phyloP scores from a whole-genome alignment of 2,113 vertebrate genomes.

The Mustelus asterias region DNA sequence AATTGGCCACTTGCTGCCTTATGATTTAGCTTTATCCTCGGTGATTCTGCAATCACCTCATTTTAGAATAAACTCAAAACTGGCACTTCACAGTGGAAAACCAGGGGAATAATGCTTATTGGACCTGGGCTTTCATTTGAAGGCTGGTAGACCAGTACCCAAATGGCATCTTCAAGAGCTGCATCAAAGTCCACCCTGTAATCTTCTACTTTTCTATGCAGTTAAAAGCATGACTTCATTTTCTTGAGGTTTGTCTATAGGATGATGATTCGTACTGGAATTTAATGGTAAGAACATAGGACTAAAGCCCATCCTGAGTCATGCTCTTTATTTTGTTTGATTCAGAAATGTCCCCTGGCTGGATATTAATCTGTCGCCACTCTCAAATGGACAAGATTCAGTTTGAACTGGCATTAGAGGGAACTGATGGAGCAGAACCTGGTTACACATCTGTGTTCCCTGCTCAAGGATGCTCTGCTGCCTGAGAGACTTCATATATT shows the following conservation, averaged over 20 bases:
- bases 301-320: neutral
- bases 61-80: neutral
- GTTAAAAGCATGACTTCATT: neutral
- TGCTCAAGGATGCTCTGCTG: neutral
- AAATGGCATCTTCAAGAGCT: neutral
- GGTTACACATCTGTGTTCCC: neutral
- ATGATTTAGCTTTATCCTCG: neutral
- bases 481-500: neutral
- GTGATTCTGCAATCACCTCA: neutral
- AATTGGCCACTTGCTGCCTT: neutral
- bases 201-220: neutral
- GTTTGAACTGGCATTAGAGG: too few species aligned
- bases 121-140: too few species aligned
- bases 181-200: neutral
- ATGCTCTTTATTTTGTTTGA: neutral
- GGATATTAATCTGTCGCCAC: neutral
- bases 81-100: neutral
- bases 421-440: neutral
- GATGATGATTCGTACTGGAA: neutral
- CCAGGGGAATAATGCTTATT: too few species aligned
- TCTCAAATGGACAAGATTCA: neutral
- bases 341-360: neutral
- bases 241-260: neutral
- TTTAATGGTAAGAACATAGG: neutral
- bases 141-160: too few species aligned